Evolutionary conservation across 2,888 invertebrate species (phyloP).

Genomic region (Yponomeuta sedellus): DNA sequence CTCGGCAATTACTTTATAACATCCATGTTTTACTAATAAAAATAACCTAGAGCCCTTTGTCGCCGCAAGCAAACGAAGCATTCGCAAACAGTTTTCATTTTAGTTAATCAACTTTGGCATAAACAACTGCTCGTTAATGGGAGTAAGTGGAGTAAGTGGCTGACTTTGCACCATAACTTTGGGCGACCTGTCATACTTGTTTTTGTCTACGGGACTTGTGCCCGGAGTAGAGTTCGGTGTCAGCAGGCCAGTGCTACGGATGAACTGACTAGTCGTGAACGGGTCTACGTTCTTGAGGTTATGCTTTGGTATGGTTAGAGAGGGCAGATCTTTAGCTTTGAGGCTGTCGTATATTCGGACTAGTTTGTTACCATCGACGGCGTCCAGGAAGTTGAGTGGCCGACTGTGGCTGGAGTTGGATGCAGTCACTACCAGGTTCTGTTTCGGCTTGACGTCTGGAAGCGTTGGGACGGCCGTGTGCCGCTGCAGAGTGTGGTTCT

Average conservation of each 20-base stretch:
- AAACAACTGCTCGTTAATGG: constrained; percentile 30
- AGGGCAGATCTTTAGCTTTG: constrained; percentile 52
- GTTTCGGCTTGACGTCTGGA: constrained; percentile 26
- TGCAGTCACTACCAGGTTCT: constrained; percentile 62
- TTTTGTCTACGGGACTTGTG: constrained; percentile 45
- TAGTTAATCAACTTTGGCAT: constrained; percentile 3
- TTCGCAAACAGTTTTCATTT: neutral
- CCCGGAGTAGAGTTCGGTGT: constrained; percentile 69
- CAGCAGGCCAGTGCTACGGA: constrained; percentile 54
- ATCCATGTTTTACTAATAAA: neutral
- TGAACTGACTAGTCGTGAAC: constrained; percentile 22
- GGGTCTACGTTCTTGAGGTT: constrained; percentile 47
- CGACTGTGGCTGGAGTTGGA: constrained; percentile 42
- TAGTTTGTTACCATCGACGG: constrained; percentile 51
- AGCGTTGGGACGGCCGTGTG: constrained; percentile 34
- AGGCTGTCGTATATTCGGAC: constrained; percentile 64
- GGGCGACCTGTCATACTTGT: constrained; percentile 43
- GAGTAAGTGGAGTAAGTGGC: constrained; percentile 30
- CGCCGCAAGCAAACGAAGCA: neutral
- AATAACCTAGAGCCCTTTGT: neutral
- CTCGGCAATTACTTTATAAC: neutral
- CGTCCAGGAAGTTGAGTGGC: constrained; percentile 39
- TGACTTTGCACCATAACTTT: constrained; percentile 49
- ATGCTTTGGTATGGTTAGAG: constrained; percentile 63
- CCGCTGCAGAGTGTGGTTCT: constrained; percentile 78